Evolutionary conservation across 2,797 vertebrate genomes (phyloP).

Genomic region (Antrozous pallidus): DNA sequence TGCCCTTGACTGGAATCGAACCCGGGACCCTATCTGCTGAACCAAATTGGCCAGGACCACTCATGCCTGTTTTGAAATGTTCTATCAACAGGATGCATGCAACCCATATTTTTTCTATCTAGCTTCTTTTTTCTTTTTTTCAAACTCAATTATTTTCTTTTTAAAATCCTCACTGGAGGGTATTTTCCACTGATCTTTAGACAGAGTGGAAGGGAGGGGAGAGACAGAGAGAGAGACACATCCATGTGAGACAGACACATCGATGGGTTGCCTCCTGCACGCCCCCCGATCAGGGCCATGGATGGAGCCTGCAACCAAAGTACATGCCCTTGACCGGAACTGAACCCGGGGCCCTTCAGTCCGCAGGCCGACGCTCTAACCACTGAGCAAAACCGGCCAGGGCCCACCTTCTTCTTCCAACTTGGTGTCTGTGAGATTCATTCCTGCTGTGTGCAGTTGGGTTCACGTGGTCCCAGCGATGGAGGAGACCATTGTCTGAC

Average conservation of each 20-base stretch:
- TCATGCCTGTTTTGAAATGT: neutral
- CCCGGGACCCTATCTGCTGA: no score
- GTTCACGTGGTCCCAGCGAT: neutral
- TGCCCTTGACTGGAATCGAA: no score
- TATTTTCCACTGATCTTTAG: neutral
- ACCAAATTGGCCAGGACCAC: no score
- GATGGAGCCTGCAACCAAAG: neutral
- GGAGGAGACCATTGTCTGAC: no score
- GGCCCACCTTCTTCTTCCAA: neutral
- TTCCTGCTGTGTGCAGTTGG: neutral
- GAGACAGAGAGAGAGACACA: neutral
- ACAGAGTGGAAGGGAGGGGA: neutral
- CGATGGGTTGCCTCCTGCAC: neutral
- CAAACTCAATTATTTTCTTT: neutral
- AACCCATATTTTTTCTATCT: neutral
- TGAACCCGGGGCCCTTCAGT: neutral
- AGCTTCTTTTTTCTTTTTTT: neutral
- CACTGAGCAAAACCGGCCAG: neutral
- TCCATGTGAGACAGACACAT: neutral
- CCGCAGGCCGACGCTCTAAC: neutral
- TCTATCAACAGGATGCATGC: neutral
- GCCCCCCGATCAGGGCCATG: no score
- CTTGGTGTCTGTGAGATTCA: neutral
- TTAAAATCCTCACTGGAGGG: neutral
- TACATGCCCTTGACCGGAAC: neutral